Evolutionary conservation across 2,113 vertebrate genomes (phyloP), one percentile per base, ranked within the genome.

Genomic region (Piprites chloris): DNA sequence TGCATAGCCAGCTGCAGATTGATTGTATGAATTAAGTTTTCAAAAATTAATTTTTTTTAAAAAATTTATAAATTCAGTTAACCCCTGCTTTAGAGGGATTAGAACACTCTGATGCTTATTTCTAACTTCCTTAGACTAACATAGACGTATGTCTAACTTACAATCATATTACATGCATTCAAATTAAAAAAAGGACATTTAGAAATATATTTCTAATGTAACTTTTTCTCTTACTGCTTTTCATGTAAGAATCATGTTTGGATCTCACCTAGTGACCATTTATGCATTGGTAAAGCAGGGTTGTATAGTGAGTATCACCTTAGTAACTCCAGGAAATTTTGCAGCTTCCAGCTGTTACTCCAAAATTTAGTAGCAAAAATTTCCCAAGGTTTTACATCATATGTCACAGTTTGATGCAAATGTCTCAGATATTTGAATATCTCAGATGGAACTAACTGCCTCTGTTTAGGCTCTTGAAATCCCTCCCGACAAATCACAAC

Each of bases 381-480:
- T 86, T 35, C 14, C 9, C 11, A 30, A 17, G 27, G 4, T 90
- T 90, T 94, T 81, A 28, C 10, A 46, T 50, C 12, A 9, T 27
- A 37, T 77, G 21, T 42, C 59, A 69, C 39, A 63, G 28, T 21
- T 18, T 66, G 30, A 39, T 19, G 41, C 39, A 87, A 65, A 74
- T 49, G 32, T 66, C 50, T 83, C 41, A 53, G n/a, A 52, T n/a
- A n/a, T 6, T 49, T 3, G 0, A 2, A 22, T 37, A 26, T 39
- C 58, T 73, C 69, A 49, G 44, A 81, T 41, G n/a, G 53, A 33
- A n/a, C 21, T 75, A 44, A 30, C 20, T 41, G 22, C 6, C 23
- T 84, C 37, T 84, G 50, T 74, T 89, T 85, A 66, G n/a, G 41
- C 19, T 49, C 42, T 32, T 66, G 35, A 92, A 92, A 81, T 55